A percentile compares a stretch with the other conserved stretches of the same genome.
These are phyloP conservation scores for Heliconius hermathena DNA, from an alignment of 1,140 invertebrate genomes.

Conservation along the genomic window DNA sequence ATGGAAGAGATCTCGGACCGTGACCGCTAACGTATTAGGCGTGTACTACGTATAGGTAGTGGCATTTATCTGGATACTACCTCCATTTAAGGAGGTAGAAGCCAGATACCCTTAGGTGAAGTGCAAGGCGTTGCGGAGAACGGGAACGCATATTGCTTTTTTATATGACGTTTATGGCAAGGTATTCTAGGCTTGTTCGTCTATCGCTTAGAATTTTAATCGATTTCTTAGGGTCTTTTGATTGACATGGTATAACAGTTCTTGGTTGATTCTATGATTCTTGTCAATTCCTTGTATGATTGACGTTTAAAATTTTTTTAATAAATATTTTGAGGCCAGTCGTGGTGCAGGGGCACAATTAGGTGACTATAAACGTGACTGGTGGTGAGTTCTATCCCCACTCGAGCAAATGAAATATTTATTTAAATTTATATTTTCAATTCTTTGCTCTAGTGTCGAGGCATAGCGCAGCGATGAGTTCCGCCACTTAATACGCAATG, in stretches of 20 bases:
- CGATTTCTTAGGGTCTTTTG: slow-evolving; percentile 35
- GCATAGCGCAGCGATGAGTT: no score
- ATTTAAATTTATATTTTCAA: no score
- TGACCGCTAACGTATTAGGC: slow-evolving; percentile 35
- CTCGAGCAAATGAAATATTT: no score
- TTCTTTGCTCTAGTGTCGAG: no score
- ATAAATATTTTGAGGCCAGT: no score
- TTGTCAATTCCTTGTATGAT: neutral
- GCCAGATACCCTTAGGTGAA: slow-evolving; percentile 42
- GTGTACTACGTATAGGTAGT: neutral
- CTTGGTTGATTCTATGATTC: slow-evolving; percentile 5
- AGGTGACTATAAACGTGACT: no score
- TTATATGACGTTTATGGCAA: slow-evolving; percentile 38
- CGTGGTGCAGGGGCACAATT: no score
- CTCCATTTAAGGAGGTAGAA: slow-evolving; percentile 32
- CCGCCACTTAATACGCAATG: no score
- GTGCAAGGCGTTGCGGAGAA: slow-evolving; percentile 37
- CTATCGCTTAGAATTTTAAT: slow-evolving; percentile 40
- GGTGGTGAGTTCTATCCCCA: no score
- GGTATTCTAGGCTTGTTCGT: slow-evolving; percentile 37
- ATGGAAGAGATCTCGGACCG: slow-evolving; percentile 33
- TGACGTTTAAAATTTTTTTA: neutral
- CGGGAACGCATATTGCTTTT: slow-evolving; percentile 45
- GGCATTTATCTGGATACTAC: neutral
- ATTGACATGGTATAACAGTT: slow-evolving; percentile 37